These are phyloP conservation scores for Petroica traversi DNA, from an alignment of 2,113 vertebrate species.

Conservation along the genomic window DNA sequence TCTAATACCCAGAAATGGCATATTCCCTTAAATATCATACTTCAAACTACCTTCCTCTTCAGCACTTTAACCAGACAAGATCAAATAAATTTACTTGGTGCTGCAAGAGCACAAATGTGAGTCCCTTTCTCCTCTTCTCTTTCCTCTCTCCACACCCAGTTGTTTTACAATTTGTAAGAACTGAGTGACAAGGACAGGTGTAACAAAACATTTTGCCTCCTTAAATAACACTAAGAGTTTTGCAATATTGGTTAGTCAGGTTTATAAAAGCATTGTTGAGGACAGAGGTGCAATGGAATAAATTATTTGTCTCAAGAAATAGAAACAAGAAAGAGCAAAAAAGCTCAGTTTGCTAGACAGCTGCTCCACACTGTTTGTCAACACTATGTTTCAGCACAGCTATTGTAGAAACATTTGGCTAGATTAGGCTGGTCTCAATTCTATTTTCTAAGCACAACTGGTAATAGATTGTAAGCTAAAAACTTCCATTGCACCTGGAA, in stretches of 20 bases:
- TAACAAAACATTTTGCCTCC: neutral
- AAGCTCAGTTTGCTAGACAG: neutral
- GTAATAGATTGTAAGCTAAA: neutral
- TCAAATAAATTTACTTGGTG: neutral
- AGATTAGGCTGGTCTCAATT: neutral
- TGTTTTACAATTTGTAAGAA: neutral
- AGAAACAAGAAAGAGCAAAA: rapidly evolving
- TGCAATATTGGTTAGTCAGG: neutral
- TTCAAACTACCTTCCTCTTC: neutral
- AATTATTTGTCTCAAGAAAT: neutral
- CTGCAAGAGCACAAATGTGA: neutral
- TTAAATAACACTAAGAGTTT: neutral
- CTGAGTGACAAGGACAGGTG: neutral
- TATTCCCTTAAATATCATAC: constrained; percentile 40
- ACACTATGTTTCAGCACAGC: neutral
- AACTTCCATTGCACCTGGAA: neutral
- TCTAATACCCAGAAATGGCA: constrained; percentile 49
- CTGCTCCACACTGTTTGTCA: neutral
- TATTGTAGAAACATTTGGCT: neutral
- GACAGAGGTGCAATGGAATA: neutral
- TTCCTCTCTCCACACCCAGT: neutral
- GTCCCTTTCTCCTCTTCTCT: neutral
- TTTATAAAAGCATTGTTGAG: neutral
- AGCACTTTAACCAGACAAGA: neutral
- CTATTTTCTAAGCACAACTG: neutral